Base-by-base conservation (phyloP, 2,113 vertebrate species). In the Osmerus mordax region DNA sequence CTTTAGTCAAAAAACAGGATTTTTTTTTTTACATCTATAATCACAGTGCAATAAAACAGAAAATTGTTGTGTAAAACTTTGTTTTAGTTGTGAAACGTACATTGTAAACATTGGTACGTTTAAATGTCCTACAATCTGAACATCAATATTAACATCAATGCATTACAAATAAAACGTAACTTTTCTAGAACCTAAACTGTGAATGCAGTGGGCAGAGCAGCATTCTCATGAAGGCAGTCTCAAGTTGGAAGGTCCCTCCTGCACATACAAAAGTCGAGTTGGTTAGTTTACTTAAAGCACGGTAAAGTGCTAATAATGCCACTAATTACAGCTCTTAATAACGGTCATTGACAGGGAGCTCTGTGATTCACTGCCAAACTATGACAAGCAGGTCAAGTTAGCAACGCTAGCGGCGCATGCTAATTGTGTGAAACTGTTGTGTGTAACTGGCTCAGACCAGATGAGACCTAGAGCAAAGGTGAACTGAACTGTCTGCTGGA, bases 391-490 rank as follows among this genome's bases (percentile, higher is more conserved):
- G 52, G 75, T 72, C 73, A 77, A 54, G 58, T 47, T 54, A 53
- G 21, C 11, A 56, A 63, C 16, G 65, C 47, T 41, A 65, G 28
- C 41, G 21, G 36, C 32, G 28, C n/a, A n/a, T 54, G 62, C 62
- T 81, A 70, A 76, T 83, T 69, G 73, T 75, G 77, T 5, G 69
- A 77, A 81, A 78, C 78, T 67, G 82, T 54, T 58, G 65, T 23
- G 69, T 73, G 52, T 62, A 79, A 29, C 62, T 41, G 21, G 36
- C 60, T 75, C 36, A 61, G 51, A 59, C 69, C 73, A 79, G 60
- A 55, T 71, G 75, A 79, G 79, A 76, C 71, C 12, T 14, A 25
- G 74, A 82, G 66, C 66, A 77, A 52, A 78, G 78, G 78, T 78
- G 77, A 84, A 80, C 65, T 79, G 60, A 3, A 3, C 60, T 28